Percentiles rank a stretch among this genome's conserved stretches.
phyloP scores from a whole-genome alignment of 2,113 vertebrate genomes.

The Xyliphius kryptos region DNA sequence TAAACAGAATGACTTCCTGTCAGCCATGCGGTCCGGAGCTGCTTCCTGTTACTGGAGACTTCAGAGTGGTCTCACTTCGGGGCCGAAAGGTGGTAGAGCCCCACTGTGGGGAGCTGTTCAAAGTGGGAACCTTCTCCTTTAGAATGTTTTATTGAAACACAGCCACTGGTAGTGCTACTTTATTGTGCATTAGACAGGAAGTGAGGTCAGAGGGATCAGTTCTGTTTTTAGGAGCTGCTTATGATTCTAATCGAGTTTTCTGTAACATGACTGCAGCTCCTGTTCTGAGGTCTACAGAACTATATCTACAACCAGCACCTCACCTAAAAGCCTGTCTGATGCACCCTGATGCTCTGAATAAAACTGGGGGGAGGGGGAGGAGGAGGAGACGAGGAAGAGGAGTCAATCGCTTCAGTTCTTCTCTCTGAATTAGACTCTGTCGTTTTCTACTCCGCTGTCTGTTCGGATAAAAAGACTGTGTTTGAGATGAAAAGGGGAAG shows the following conservation, averaged over 20 bases:
- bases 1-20: slow-evolving; percentile 31
- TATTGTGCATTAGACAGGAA: slow-evolving; percentile 20
- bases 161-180: neutral
- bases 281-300: neutral
- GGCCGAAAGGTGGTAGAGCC: neutral
- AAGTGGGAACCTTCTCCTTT: neutral
- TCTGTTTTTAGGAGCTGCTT: slow-evolving; percentile 25
- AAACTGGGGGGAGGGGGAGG: slow-evolving; percentile 1
- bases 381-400: slow-evolving; percentile 4
- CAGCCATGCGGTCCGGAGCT: slow-evolving; percentile 6
- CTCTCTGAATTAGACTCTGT: slow-evolving; percentile 33
- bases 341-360: neutral
- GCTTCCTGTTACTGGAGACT: slow-evolving; percentile 28
- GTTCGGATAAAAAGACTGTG: slow-evolving; percentile 34
- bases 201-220: slow-evolving; percentile 17
- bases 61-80: slow-evolving; percentile 1
- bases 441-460: slow-evolving; percentile 27
- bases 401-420: slow-evolving; percentile 37
- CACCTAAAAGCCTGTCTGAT: neutral
- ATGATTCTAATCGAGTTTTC: slow-evolving; percentile 21
- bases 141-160: neutral
- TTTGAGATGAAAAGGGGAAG: slow-evolving; percentile 34
- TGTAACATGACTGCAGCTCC: neutral
- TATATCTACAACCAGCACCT: neutral
- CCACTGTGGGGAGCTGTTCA: neutral